Conservation (phyloP, 2,888 invertebrate species). For the Drosophila bunnanda region DNA sequence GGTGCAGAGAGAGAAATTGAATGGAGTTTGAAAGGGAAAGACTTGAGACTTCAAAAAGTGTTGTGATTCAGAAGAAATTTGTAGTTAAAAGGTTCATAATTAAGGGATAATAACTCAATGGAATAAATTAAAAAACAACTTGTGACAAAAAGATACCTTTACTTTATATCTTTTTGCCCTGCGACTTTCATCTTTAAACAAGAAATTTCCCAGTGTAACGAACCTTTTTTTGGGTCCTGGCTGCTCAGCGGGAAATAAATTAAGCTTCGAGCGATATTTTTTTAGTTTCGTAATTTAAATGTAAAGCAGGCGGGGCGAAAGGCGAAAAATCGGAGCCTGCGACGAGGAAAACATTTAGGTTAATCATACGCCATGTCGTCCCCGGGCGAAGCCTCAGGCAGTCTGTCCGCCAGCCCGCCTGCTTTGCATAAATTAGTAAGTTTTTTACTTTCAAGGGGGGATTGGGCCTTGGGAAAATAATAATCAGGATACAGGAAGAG, state of each 20-base stretch:
- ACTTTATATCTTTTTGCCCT: not conserved
- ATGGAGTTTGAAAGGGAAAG: not conserved
- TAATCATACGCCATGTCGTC: slow-evolving; percentile 73
- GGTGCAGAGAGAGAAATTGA: not conserved
- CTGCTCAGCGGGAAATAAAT: slow-evolving; percentile 40
- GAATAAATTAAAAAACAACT: not conserved
- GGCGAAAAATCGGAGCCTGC: slow-evolving; percentile 46
- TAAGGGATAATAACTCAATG: fast-evolving
- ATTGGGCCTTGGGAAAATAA: slow-evolving; percentile 33
- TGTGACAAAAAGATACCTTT: no score
- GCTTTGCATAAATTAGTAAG: slow-evolving; percentile 77
- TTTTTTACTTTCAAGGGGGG: slow-evolving; percentile 53
- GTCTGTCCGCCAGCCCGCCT: slow-evolving; percentile 31
- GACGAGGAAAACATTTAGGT: slow-evolving; percentile 63
- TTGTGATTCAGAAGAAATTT: not conserved
- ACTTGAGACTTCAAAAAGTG: not conserved
- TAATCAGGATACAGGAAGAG: slow-evolving; percentile 39
- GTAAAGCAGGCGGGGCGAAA: slow-evolving; percentile 51
- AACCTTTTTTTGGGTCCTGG: slow-evolving; percentile 53
- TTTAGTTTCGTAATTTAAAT: slow-evolving; percentile 74
- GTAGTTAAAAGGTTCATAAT: not conserved
- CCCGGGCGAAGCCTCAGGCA: slow-evolving; percentile 31
- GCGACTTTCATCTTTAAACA: no score
- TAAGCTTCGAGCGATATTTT: slow-evolving; percentile 51
- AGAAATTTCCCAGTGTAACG: not conserved